Evolutionary conservation across 1,140 invertebrate species (phyloP).

Genomic region (Asobara japonica): DNA sequence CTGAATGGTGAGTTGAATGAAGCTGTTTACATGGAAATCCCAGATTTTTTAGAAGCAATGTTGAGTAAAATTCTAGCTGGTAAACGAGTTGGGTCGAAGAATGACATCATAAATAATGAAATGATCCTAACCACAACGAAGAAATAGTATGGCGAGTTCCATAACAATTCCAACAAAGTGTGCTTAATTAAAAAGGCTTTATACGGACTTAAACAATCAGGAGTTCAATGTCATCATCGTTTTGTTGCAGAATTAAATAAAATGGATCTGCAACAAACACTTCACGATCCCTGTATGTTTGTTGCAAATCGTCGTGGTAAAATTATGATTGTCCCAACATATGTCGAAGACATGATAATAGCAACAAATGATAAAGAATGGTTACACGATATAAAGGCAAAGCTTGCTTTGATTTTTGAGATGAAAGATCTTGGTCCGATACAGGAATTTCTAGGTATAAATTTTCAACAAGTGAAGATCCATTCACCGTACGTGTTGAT

Average conservation of each 20-base stretch:
- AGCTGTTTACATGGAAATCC: constrained; percentile 59
- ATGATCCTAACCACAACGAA: constrained; percentile 19
- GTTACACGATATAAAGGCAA: background rate
- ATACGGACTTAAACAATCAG: constrained; percentile 50
- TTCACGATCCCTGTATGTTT: constrained; percentile 38
- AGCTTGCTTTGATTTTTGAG: background rate
- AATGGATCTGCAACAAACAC: constrained; percentile 26
- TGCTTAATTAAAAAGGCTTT: constrained; percentile 45
- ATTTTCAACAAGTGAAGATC: background rate
- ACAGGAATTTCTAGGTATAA: background rate
- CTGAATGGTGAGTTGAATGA: constrained; percentile 49
- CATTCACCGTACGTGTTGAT: background rate
- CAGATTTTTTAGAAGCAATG: constrained; percentile 25
- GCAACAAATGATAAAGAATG: background rate
- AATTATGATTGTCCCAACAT: constrained; percentile 29
- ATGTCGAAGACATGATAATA: constrained; percentile 43
- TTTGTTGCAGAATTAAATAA: constrained; percentile 26
- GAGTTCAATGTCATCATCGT: constrained; percentile 42
- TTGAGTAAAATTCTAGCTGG: constrained; percentile 8
- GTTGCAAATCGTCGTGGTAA: constrained; percentile 10
- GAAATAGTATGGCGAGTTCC: constrained; percentile 19
- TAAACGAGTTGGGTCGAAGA: background rate
- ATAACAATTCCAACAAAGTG: constrained; percentile 34
- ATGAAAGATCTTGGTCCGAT: background rate
- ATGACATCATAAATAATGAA: background rate